phyloP scores from a whole-genome alignment of 1,140 invertebrate genomes.

The Pantala flavescens region DNA sequence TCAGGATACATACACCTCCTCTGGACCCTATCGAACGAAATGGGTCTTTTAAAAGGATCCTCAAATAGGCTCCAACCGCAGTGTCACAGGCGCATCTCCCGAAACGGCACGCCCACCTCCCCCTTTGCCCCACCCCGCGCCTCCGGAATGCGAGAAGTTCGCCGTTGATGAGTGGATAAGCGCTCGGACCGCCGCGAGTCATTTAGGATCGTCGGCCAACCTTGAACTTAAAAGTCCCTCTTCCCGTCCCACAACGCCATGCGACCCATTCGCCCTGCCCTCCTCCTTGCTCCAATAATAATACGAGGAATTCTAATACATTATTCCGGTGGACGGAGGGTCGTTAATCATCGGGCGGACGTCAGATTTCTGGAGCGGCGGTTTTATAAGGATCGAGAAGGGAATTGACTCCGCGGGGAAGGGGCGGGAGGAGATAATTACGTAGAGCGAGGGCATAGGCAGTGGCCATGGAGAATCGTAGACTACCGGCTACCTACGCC shows the following conservation, averaged over 20 bases:
- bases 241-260: neutral
- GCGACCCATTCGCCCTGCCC: too few species aligned
- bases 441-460: neutral
- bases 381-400: neutral
- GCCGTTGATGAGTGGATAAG: constrained; percentile 7
- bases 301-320: constrained; percentile 4
- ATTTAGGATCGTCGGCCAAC: constrained; percentile 7
- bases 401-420: neutral
- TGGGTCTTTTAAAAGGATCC: too few species aligned
- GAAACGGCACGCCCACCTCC: neutral
- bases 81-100: neutral
- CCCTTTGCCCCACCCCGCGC: neutral
- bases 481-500: neutral
- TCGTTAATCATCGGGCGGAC: neutral
- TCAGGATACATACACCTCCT: too few species aligned
- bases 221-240: neutral
- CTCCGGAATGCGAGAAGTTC: constrained; percentile 2
- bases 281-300: neutral
- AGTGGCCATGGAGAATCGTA: neutral
- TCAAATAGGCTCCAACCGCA: neutral
- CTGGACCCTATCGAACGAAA: too few species aligned
- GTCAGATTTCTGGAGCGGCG: neutral
- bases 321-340: neutral
- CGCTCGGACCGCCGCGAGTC: neutral
- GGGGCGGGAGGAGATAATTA: neutral